Evolutionary conservation across 1,140 invertebrate genomes (phyloP).

Genomic region (Antheraea pernyi): DNA sequence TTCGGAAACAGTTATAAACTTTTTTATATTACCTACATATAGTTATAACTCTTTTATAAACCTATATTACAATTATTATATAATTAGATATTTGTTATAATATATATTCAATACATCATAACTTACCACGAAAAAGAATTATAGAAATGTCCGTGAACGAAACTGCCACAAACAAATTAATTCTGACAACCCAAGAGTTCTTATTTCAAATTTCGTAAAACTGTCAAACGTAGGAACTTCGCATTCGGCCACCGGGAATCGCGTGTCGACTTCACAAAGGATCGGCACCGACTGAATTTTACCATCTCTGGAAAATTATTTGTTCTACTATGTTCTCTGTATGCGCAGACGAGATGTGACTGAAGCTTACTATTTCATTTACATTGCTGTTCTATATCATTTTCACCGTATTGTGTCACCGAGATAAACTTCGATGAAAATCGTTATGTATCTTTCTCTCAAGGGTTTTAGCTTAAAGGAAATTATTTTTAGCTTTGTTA

Average conservation of each 20-base stretch:
- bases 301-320: conserved; percentile 30
- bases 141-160: conserved; percentile 14
- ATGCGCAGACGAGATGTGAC: conserved; percentile 29
- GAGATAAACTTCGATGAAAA: not conserved
- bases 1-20: too few species aligned
- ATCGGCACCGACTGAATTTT: conserved; percentile 33
- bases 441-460: not conserved
- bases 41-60: too few species aligned
- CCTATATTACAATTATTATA: too few species aligned
- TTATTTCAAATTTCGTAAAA: conserved; percentile 30
- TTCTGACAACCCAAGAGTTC: conserved; percentile 11
- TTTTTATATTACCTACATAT: too few species aligned
- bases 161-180: conserved; percentile 11
- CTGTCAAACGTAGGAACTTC: conserved; percentile 27
- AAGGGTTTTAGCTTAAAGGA: conserved; percentile 6
- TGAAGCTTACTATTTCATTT: conserved; percentile 10
- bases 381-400: conserved; percentile 17
- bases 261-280: conserved; percentile 23
- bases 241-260: conserved; percentile 11
- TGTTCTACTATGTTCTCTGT: conserved; percentile 33
- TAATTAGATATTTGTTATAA: not conserved
- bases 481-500: conserved; percentile 34
- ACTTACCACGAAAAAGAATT: conserved; percentile 18
- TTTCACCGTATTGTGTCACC: not conserved
- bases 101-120: conserved; percentile 9